phyloP scores from a whole-genome alignment of 1,140 invertebrate species.

The Cataglyphis hispanica region DNA sequence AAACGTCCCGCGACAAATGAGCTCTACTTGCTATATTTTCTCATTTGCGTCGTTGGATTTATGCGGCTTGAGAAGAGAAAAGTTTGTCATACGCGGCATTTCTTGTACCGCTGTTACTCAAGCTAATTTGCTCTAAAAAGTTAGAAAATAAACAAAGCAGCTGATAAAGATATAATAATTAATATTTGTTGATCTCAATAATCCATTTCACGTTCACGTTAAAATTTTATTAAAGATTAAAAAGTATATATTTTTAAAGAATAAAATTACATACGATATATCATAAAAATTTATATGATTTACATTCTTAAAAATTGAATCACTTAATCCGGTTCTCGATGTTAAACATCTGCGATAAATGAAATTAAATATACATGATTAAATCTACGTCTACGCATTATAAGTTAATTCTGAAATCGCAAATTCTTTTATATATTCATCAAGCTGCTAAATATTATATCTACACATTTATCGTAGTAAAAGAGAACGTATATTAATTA shows the following conservation, averaged over 20 bases:
- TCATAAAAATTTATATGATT: neutral
- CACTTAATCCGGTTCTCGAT: neutral
- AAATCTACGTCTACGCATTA: neutral
- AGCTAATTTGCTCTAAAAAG: neutral
- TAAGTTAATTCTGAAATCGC: neutral
- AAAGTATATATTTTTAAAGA: neutral
- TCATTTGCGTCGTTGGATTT: conserved; percentile 46
- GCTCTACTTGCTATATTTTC: conserved; percentile 28
- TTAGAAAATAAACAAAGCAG: neutral
- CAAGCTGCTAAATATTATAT: too few species aligned
- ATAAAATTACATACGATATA: neutral
- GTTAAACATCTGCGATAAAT: neutral
- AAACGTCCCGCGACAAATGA: conserved; percentile 20
- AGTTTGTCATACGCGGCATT: conserved; percentile 23
- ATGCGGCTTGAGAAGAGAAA: conserved; percentile 12
- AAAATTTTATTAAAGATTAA: neutral
- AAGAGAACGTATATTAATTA: neutral
- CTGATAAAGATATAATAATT: neutral
- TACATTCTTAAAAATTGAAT: neutral
- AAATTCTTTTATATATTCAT: neutral
- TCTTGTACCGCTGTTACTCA: conserved; percentile 7
- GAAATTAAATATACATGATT: neutral
- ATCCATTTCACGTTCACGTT: neutral
- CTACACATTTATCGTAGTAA: neutral
- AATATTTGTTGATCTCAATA: neutral